Conservation (phyloP, 2,888 invertebrate genomes). For the Laothoe populi region DNA sequence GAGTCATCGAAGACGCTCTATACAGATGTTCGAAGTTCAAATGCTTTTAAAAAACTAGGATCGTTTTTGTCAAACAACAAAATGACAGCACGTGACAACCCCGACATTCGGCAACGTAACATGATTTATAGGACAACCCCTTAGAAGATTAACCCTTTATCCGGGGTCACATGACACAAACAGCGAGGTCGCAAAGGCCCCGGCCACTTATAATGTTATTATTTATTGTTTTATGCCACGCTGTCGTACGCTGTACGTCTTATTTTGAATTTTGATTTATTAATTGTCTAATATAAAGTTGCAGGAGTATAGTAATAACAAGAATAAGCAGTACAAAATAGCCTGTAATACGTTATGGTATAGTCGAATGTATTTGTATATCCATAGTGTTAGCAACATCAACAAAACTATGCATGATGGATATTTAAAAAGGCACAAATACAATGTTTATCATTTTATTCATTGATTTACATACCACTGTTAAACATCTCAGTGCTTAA, state of each 20-base stretch:
- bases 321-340: no score
- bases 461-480: no score
- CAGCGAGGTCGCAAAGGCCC: slow-evolving; percentile 57
- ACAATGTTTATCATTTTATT: no score
- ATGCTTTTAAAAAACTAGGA: no score
- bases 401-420: no score
- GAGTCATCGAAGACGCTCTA: no score
- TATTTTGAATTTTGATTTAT: slow-evolving; percentile 25
- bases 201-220: slow-evolving; percentile 59
- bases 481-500: no score
- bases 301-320: not conserved
- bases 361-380: no score
- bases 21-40: no score
- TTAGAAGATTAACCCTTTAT: slow-evolving; percentile 80
- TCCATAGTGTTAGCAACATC: no score
- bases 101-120: slow-evolving; percentile 62
- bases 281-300: not conserved
- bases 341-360: no score
- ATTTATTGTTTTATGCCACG: slow-evolving; percentile 70
- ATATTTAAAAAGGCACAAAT: no score
- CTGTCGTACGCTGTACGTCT: slow-evolving; percentile 37
- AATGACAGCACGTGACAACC: slow-evolving; percentile 48
- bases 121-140: slow-evolving; percentile 82
- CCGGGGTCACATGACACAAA: slow-evolving; percentile 69
- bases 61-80: not conserved